Percentiles rank a stretch among this genome's conserved stretches.
These are phyloP conservation scores for Endomychus coccineus DNA, from an alignment of 2,888 invertebrate genomes.

Conservation along the genomic window DNA sequence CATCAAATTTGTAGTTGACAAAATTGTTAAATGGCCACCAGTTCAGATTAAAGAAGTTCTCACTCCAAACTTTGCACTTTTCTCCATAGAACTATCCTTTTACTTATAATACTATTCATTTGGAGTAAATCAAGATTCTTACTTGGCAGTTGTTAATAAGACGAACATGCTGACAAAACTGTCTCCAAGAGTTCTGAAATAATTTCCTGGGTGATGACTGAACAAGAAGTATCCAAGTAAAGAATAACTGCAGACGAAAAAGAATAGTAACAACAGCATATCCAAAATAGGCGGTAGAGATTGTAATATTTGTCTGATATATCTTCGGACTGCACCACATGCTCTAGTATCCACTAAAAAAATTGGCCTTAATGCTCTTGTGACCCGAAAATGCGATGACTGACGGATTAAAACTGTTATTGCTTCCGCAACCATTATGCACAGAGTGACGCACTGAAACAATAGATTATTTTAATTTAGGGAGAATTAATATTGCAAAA, in stretches of 20 bases:
- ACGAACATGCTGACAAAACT: slow-evolving; percentile 86
- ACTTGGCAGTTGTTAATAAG: slow-evolving; percentile 87
- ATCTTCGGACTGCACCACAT: slow-evolving; percentile 69
- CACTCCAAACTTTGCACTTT: too few relatives aligned
- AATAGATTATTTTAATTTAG: slow-evolving; percentile 12
- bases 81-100: neutral
- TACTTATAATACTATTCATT: slow-evolving; percentile 23
- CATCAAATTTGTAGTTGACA: too few relatives aligned
- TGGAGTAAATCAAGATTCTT: too few relatives aligned
- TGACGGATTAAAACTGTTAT: slow-evolving; percentile 72
- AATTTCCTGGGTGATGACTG: slow-evolving; percentile 63
- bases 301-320: slow-evolving; percentile 73
- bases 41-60: too few relatives aligned
- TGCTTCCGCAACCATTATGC: slow-evolving; percentile 78
- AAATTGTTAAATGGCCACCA: too few relatives aligned
- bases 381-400: slow-evolving; percentile 78
- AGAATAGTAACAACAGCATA: slow-evolving; percentile 76
- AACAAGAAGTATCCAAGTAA: slow-evolving; percentile 77
- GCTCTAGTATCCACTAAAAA: slow-evolving; percentile 81
- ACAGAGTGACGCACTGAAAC: slow-evolving; percentile 62
- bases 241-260: slow-evolving; percentile 78
- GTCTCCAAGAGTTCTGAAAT: slow-evolving; percentile 70
- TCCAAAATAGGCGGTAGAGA: slow-evolving; percentile 81
- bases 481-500: slow-evolving; percentile 9
- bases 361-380: slow-evolving; percentile 80